Evolutionary conservation across 2,797 vertebrate species (phyloP).

Genomic region (Melanotaenia boesemani): DNA sequence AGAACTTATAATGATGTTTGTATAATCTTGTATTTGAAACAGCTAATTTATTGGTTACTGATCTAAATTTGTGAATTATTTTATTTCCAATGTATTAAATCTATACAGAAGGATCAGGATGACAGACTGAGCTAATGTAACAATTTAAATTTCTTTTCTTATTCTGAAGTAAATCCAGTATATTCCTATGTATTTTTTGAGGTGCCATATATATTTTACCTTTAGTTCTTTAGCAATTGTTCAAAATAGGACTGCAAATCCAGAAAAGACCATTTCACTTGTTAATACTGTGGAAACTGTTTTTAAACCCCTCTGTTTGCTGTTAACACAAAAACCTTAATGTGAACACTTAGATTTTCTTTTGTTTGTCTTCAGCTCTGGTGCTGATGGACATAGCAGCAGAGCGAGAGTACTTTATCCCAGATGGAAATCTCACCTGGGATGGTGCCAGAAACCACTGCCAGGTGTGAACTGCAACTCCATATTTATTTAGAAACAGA

Average conservation of each 20-base stretch:
- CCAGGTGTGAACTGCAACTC: slow-evolving; percentile 51
- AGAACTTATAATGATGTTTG: too few relatives aligned
- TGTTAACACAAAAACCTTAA: background rate
- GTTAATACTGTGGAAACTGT: background rate
- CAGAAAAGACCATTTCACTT: too few relatives aligned
- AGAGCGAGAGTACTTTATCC: slow-evolving; percentile 56
- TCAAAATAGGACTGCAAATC: background rate
- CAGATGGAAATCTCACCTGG: slow-evolving; percentile 41
- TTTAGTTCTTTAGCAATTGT: background rate
- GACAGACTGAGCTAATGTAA: background rate
- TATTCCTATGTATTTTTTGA: background rate
- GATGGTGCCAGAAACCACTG: slow-evolving; percentile 67
- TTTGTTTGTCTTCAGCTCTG: slow-evolving; percentile 25
- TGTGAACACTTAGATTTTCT: background rate
- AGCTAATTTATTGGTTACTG: too few relatives aligned
- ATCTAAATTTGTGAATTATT: background rate
- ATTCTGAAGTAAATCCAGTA: background rate
- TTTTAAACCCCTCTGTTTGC: background rate
- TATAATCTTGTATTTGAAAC: too few relatives aligned
- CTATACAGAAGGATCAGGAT: background rate
- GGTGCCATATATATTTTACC: background rate
- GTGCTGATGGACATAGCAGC: slow-evolving; percentile 22
- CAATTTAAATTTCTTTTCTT: background rate
- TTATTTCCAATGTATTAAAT: background rate
- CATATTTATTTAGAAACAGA: background rate